Conservation (phyloP, 1,140 invertebrate genomes). For the Scaptomyza graminum region DNA sequence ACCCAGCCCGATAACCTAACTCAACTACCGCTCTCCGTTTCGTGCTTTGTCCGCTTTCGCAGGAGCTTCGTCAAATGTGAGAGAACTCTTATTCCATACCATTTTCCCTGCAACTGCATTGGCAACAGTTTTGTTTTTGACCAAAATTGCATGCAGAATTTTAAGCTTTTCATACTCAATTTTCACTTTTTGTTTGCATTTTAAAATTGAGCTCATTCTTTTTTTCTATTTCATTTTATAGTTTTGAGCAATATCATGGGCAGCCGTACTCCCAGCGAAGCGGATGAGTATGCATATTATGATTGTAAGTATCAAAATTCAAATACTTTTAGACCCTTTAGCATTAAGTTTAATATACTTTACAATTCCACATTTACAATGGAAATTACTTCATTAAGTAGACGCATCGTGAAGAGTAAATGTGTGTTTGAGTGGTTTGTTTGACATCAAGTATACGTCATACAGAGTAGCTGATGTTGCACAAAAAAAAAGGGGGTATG, state of each 20-base stretch:
- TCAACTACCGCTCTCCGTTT: conserved; percentile 57
- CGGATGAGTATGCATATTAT: conserved; percentile 81
- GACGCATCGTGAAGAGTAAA: conserved; percentile 1
- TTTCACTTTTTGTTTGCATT: conserved; percentile 40
- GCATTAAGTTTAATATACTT: too few relatives aligned
- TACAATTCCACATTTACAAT: too few relatives aligned
- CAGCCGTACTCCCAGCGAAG: conserved; percentile 80
- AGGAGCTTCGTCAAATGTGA: conserved; percentile 66
- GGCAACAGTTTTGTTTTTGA: conserved; percentile 5
- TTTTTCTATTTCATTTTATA: conserved; percentile 25
- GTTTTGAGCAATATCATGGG: conserved; percentile 83
- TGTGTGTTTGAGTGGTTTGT: conserved; percentile 7
- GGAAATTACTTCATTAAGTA: neutral
- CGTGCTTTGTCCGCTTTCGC: conserved; percentile 72
- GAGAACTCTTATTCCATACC: conserved; percentile 11
- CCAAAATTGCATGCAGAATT: neutral
- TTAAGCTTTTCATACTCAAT: neutral
- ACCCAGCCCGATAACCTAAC: conserved; percentile 57
- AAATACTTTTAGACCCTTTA: conserved; percentile 1
- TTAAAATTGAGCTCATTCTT: neutral
- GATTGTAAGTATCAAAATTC: conserved; percentile 70
- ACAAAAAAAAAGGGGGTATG: neutral
- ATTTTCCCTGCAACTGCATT: neutral
- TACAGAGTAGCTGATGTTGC: neutral
- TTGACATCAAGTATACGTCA: conserved; percentile 17